These are phyloP conservation scores for Callipepla squamata DNA, from an alignment of 2,113 vertebrate species.

Conservation along the genomic window DNA sequence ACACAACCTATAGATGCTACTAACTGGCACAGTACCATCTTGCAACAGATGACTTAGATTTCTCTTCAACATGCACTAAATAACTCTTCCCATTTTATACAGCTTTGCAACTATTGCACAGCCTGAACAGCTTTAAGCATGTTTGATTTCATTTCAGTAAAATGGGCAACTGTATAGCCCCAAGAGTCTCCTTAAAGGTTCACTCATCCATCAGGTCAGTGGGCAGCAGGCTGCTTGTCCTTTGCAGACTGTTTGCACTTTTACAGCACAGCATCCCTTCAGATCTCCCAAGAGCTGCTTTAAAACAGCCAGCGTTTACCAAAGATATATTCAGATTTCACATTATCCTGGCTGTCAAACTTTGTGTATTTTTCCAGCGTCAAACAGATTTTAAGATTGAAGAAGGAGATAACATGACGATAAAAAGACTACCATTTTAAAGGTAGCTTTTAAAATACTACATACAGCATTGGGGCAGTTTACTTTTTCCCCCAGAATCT, in stretches of 20 bases:
- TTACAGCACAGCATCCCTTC: background rate
- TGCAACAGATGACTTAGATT: background rate
- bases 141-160: slow-evolving; percentile 54
- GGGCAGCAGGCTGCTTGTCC: background rate
- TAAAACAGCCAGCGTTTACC: background rate
- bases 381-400: slow-evolving; percentile 63
- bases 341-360: slow-evolving; percentile 46
- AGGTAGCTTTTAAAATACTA: slow-evolving; percentile 26
- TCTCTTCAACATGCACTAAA: background rate
- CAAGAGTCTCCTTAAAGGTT: slow-evolving; percentile 27
- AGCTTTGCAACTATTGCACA: background rate
- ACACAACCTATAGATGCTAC: background rate
- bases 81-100: background rate
- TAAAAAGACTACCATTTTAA: slow-evolving; percentile 55
- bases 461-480: background rate
- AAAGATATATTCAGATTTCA: slow-evolving; percentile 34
- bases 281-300: background rate
- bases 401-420: slow-evolving; percentile 35
- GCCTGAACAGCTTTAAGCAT: background rate
- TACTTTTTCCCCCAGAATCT: background rate
- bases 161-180: slow-evolving; percentile 48
- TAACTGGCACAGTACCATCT: background rate
- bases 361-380: slow-evolving; percentile 66
- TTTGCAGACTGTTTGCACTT: slow-evolving; percentile 49
- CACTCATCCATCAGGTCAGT: slow-evolving; percentile 41